phyloP scores from a whole-genome alignment of 2,113 vertebrate genomes.

The Mola mola region DNA sequence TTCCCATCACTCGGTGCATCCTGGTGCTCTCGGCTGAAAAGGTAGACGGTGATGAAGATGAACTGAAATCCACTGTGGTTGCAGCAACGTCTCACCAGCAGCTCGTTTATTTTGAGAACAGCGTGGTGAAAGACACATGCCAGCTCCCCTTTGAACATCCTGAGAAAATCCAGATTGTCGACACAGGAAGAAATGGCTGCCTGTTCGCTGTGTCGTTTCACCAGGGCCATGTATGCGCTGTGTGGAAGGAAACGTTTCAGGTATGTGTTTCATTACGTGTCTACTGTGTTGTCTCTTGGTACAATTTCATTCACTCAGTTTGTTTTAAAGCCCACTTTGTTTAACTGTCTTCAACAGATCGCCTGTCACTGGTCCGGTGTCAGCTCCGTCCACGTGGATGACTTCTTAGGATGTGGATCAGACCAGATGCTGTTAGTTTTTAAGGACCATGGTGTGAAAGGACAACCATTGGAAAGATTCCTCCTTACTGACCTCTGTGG shows the following conservation, averaged over 20 bases:
- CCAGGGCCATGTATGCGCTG: slow-evolving; percentile 80
- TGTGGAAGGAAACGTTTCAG: slow-evolving; percentile 89
- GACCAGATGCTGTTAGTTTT: slow-evolving; percentile 91
- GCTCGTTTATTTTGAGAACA: slow-evolving; percentile 87
- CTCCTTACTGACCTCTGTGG: slow-evolving; percentile 87
- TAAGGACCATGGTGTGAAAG: slow-evolving; percentile 63
- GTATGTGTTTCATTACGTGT: too few species aligned
- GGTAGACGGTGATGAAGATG: slow-evolving; percentile 22
- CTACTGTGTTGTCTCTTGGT: background rate
- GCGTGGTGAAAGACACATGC: slow-evolving; percentile 82
- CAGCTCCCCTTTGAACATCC: slow-evolving; percentile 87
- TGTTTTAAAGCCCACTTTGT: background rate
- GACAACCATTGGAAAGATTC: slow-evolving; percentile 76
- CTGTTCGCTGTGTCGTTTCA: slow-evolving; percentile 85
- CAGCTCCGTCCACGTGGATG: slow-evolving; percentile 84
- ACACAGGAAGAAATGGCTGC: slow-evolving; percentile 75
- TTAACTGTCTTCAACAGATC: slow-evolving; percentile 78
- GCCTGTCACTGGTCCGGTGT: slow-evolving; percentile 85
- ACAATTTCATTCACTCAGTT: background rate
- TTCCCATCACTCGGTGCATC: slow-evolving; percentile 80
- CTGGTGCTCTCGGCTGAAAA: slow-evolving; percentile 72
- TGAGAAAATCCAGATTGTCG: slow-evolving; percentile 76
- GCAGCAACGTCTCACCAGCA: slow-evolving; percentile 86
- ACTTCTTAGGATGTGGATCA: slow-evolving; percentile 88
- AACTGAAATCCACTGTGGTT: slow-evolving; percentile 76